Conservation (phyloP, 2,888 invertebrate species). For the Cabera pusaria region DNA sequence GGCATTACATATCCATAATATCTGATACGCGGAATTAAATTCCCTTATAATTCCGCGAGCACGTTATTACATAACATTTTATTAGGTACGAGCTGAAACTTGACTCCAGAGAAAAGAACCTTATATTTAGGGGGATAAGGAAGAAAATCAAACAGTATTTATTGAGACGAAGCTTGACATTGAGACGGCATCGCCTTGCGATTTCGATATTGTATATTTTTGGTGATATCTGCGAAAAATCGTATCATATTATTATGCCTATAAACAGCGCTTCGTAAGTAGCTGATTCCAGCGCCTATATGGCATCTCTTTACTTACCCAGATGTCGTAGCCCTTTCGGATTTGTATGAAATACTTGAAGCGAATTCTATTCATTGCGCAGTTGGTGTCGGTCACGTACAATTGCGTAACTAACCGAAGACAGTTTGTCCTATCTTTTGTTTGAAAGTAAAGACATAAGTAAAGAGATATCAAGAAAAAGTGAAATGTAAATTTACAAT, state of each 20-base stretch:
- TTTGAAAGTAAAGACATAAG: too few species aligned
- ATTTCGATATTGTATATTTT: constrained; percentile 33
- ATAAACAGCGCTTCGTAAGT: constrained; percentile 11
- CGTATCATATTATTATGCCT: constrained; percentile 19
- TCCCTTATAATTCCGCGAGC: constrained; percentile 28
- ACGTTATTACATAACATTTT: constrained; percentile 27
- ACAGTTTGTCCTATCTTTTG: constrained; percentile 4
- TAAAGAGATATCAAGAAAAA: too few species aligned
- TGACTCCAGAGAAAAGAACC: constrained; percentile 11
- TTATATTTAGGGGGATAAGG: constrained; percentile 15
- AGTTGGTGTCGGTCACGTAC: constrained; percentile 17
- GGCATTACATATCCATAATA: constrained; percentile 22
- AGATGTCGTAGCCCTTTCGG: constrained; percentile 4
- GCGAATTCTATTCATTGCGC: constrained; percentile 6
- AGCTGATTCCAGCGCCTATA: constrained; percentile 6
- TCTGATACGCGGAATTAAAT: constrained; percentile 30
- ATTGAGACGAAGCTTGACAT: constrained; percentile 26
- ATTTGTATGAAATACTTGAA: constrained; percentile 11
- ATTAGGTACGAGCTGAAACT: constrained; percentile 13
- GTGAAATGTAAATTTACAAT: constrained; percentile 20
- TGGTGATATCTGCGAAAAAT: constrained; percentile 16
- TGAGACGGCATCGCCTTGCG: constrained; percentile 33
- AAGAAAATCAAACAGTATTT: constrained; percentile 7
- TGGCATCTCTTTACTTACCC: constrained; percentile 8
- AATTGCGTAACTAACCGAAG: constrained; percentile 15